A percentile compares a stretch with the other conserved stretches of the same genome.
Conservation (phyloP, 2,888 invertebrate species). For the Eucriotettix oculatus region DNA sequence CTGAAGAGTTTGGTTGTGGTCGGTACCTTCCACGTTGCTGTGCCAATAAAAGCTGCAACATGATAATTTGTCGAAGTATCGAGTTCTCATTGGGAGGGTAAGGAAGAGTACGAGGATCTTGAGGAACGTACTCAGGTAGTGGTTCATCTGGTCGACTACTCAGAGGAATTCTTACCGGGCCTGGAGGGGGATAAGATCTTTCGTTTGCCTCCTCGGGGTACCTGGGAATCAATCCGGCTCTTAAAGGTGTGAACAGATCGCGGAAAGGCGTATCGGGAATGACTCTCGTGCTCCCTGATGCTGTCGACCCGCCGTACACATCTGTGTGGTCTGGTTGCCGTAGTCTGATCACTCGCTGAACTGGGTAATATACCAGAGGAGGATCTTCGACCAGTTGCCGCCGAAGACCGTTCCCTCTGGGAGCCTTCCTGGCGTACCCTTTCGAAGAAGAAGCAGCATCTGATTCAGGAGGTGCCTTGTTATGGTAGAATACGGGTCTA, state of each 20-base stretch:
- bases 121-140: too few species aligned
- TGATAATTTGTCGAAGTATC: not conserved
- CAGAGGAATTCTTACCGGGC: not conserved
- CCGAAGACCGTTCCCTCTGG: constrained; percentile 37
- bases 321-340: constrained; percentile 47
- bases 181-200: not conserved
- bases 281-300: constrained; percentile 28
- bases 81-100: too few species aligned
- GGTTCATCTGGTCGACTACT: not conserved
- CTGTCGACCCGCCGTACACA: constrained; percentile 47
- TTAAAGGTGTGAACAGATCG: constrained; percentile 1
- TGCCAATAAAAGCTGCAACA: not conserved
- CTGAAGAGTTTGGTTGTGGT: not conserved
- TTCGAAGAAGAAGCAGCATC: too few species aligned
- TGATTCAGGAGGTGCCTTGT: too few species aligned
- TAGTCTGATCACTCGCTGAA: constrained; percentile 33
- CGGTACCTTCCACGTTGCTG: not conserved
- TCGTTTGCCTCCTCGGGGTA: too few species aligned
- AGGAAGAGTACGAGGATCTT: too few species aligned
- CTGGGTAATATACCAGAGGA: constrained; percentile 23
- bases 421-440: too few species aligned
- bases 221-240: too few species aligned
- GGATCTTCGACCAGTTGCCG: constrained; percentile 42
- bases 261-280: constrained; percentile 6
- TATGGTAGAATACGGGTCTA: too few species aligned